Percentiles rank a stretch among this genome's conserved stretches.
These are phyloP conservation scores for Drosophila rellima DNA, from an alignment of 2,888 invertebrate species.

Conservation along the genomic window DNA sequence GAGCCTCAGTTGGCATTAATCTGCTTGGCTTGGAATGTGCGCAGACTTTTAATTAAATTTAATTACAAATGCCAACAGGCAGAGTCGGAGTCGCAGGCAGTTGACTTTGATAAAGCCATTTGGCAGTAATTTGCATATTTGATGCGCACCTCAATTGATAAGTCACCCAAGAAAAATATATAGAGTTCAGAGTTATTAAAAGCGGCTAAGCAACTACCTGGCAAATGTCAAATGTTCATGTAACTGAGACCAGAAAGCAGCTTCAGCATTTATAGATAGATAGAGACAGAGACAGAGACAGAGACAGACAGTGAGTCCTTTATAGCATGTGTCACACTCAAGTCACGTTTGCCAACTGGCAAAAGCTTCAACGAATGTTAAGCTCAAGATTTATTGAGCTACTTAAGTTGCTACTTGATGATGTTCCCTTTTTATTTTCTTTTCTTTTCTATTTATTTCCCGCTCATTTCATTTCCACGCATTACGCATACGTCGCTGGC, in stretches of 20 bases:
- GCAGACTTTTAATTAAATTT: constrained; percentile 77
- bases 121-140: constrained; percentile 59
- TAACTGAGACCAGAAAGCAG: constrained; percentile 51
- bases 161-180: constrained; percentile 14
- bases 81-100: constrained; percentile 28
- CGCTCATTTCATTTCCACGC: constrained; percentile 30
- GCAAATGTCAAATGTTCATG: constrained; percentile 41
- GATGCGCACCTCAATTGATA: constrained; percentile 53
- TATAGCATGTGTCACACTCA: constrained; percentile 68
- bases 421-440: constrained; percentile 35
- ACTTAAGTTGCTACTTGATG: constrained; percentile 73
- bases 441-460: constrained; percentile 1
- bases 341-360: constrained; percentile 71
- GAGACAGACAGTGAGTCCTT: constrained; percentile 33
- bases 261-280: constrained; percentile 49
- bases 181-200: constrained; percentile 43
- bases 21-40: constrained; percentile 61
- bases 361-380: constrained; percentile 74
- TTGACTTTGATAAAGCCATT: constrained; percentile 59
- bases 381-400: constrained; percentile 76
- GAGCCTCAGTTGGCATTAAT: constrained; percentile 56
- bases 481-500: constrained; percentile 18
- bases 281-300: constrained; percentile 21
- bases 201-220: constrained; percentile 33
- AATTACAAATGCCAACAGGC: constrained; percentile 71